Evolutionary conservation across 2,797 vertebrate species (phyloP), one percentile per base, ranked within the genome.

Genomic region (Sebastes cheni): DNA sequence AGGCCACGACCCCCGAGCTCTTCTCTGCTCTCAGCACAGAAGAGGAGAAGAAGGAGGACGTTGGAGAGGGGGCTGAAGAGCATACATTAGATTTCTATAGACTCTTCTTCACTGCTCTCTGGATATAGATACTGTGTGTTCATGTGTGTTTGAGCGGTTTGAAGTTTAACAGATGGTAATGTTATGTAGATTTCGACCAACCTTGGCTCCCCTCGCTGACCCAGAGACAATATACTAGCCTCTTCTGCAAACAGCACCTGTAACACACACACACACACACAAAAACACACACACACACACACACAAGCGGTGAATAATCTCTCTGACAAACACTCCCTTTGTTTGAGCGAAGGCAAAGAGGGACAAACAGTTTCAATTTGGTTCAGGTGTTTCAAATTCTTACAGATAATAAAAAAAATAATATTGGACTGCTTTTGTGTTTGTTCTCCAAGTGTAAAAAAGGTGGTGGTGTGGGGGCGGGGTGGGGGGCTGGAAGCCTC

Each of bases 81-180:
- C 82, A 78, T 83, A 75, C 72, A 77, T 88, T 84, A 87, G 80
- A 85, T 81, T 86, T 87, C 85, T 89, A 86, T 82, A 86, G 80
- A 79, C 72, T 79, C 83, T 77, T 74, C 81, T 75, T 78, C 67
- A 77, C 78, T 55, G 69, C 66, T 85, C 62, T 81, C 46, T 79
- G 52, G 62, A 50, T 50, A 42, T 18, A 74, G 52, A 76, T 73
- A 50, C 30, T 70, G 14, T 75, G 50, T 42, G 64, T 61, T 18
- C 9, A 13, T 52, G 18, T 20, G 62, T 46, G 64, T 67, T 60
- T 66, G 80, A 91, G 88, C 64, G 79, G 87, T 91, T 94, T 93
- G 91, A 94, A 91, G 88, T 95, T 94, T 92, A 93, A 93, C 92
- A 92, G 88, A 95, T 93, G 93, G 84, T 91, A 93, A 94, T 95